phyloP scores from a whole-genome alignment of 2,797 vertebrate species.

The Bradypodion ventrale region DNA sequence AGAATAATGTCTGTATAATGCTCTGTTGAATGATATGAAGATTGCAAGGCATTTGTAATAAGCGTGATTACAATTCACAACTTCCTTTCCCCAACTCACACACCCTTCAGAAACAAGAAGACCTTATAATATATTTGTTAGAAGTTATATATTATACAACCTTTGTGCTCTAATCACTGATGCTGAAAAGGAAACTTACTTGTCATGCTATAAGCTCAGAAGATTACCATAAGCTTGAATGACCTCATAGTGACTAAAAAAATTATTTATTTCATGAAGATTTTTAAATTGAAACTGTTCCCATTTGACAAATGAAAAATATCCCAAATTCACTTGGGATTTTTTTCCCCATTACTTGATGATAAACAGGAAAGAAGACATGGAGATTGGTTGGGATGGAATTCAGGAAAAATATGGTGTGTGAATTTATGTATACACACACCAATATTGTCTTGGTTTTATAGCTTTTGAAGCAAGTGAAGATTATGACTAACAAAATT shows the following conservation, averaged over 20 bases:
- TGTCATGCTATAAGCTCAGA: not conserved
- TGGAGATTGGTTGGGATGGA: too few species aligned
- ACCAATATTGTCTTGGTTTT: constrained; percentile 8
- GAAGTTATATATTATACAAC: not conserved
- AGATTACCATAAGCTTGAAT: not conserved
- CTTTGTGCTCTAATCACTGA: not conserved
- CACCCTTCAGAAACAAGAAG: not conserved
- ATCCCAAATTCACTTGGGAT: not conserved
- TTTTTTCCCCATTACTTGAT: too few species aligned
- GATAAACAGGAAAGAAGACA: too few species aligned
- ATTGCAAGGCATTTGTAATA: not conserved
- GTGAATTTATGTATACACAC: too few species aligned
- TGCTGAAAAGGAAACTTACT: not conserved
- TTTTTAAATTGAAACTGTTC: not conserved
- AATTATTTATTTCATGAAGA: not conserved
- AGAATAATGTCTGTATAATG: not conserved
- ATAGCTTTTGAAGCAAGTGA: not conserved
- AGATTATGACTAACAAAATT: constrained; percentile 57
- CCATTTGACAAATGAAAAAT: not conserved
- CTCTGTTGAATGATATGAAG: not conserved
- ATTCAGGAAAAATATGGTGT: too few species aligned
- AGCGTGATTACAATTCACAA: not conserved
- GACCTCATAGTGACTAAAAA: not conserved
- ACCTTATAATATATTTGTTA: not conserved
- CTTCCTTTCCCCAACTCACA: not conserved